Evolutionary conservation across 2,888 invertebrate genomes (phyloP).

Genomic region (Diarsia brunnea): DNA sequence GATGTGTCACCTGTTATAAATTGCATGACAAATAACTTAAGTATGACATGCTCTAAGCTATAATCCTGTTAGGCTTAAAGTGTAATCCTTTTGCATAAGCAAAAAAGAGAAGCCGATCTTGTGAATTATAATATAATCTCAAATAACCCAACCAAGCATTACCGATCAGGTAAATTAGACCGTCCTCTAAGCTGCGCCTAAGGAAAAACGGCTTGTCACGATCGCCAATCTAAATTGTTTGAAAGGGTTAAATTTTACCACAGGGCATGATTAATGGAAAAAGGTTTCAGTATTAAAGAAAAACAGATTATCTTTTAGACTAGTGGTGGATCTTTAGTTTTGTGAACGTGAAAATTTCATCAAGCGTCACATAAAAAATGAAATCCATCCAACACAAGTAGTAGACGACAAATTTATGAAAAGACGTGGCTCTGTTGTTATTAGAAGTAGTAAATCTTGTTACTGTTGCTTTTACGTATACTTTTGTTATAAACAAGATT

Average conservation of each 20-base stretch:
- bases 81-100: neutral
- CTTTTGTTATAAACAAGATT: neutral
- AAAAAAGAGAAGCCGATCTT: neutral
- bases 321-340: neutral
- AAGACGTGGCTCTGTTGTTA: neutral
- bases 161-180: neutral
- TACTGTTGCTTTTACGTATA: neutral
- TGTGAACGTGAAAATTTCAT: neutral
- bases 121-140: neutral
- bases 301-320: constrained; percentile 2
- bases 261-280: constrained; percentile 5
- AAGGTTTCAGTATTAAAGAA: neutral
- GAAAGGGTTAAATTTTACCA: neutral
- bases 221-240: constrained; percentile 17
- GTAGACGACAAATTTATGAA: neutral
- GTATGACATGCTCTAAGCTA: neutral
- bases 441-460: neutral
- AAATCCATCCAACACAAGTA: neutral
- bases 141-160: neutral
- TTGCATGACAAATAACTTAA: constrained; percentile 4
- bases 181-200: neutral
- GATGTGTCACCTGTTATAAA: constrained; percentile 15
- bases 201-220: constrained; percentile 13
- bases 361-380: neutral
- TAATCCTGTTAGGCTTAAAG: constrained; percentile 22